Evolutionary conservation across 1,140 invertebrate genomes (phyloP).

Genomic region (Nylanderia fulva): DNA sequence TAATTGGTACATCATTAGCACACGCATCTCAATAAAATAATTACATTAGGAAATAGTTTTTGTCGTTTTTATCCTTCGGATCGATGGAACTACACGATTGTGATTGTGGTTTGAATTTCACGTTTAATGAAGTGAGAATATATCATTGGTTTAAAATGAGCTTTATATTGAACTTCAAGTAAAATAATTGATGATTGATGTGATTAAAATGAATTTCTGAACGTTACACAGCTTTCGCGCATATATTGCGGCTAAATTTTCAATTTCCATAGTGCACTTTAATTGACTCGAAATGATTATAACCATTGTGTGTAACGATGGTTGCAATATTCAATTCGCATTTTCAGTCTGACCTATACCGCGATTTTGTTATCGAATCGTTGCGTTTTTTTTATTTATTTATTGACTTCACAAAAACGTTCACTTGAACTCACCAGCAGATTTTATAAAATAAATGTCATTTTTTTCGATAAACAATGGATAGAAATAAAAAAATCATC

Average conservation of each 20-base stretch:
- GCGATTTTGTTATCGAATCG: not conserved
- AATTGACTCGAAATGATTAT: conserved; percentile 12
- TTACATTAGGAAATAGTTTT: conserved; percentile 16
- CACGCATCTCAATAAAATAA: not conserved
- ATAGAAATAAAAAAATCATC: conserved; percentile 22
- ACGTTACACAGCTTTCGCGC: not conserved
- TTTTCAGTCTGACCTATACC: not conserved
- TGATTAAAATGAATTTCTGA: not conserved
- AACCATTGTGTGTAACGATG: not conserved
- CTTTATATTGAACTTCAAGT: not conserved
- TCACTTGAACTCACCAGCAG: not conserved
- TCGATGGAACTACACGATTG: not conserved
- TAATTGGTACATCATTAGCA: conserved; percentile 21
- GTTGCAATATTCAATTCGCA: conserved; percentile 6
- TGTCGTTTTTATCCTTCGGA: not conserved
- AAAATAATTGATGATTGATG: not conserved
- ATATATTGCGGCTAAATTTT: not conserved
- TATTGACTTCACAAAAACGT: conserved; percentile 1
- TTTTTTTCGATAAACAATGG: conserved; percentile 30
- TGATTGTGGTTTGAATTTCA: not conserved
- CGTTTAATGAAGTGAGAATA: conserved; percentile 1
- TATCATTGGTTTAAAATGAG: not conserved
- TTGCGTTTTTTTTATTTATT: conserved; percentile 22
- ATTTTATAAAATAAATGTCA: conserved; percentile 21
- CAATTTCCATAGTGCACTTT: not conserved